Percentiles rank a stretch among this genome's conserved stretches.
These are phyloP conservation scores for Heliconius erato DNA, from an alignment of 2,888 invertebrate genomes.

Conservation along the genomic window DNA sequence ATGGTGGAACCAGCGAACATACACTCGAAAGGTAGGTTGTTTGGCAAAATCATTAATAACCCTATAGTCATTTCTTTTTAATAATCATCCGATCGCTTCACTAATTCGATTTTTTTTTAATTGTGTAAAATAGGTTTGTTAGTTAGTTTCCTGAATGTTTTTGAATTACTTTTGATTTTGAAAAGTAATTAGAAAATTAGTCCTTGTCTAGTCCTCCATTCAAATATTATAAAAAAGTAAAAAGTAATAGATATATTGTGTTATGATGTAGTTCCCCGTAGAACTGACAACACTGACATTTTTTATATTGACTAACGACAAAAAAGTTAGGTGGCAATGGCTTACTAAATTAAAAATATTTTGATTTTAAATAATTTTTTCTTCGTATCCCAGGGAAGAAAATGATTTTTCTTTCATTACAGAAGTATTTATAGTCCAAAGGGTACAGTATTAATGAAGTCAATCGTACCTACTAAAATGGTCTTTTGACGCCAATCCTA, in stretches of 20 bases:
- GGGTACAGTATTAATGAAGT: too few relatives aligned
- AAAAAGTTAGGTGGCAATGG: not conserved
- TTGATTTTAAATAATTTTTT: not conserved
- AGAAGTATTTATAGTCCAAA: too few relatives aligned
- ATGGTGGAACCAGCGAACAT: conserved; percentile 42
- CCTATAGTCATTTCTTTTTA: not conserved
- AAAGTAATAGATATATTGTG: not conserved
- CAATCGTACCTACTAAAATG: too few relatives aligned
- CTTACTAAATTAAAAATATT: not conserved
- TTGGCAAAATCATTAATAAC: conserved; percentile 24
- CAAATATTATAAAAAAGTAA: not conserved
- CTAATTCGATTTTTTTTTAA: conserved; percentile 3
- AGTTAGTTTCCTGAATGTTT: not conserved
- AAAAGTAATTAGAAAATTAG: not conserved
- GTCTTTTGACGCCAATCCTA: too few relatives aligned
- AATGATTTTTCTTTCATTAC: too few relatives aligned
- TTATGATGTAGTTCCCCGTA: not conserved
- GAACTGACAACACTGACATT: not conserved
- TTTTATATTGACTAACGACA: not conserved
- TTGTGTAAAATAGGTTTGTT: not conserved
- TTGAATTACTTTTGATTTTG: not conserved
- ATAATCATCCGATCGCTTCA: conserved; percentile 28
- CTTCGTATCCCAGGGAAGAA: not conserved
- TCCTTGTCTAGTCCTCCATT: not conserved
- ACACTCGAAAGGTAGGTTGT: conserved; percentile 47